phyloP scores from a whole-genome alignment of 2,113 vertebrate species.

The Anser brachyrhynchus region DNA sequence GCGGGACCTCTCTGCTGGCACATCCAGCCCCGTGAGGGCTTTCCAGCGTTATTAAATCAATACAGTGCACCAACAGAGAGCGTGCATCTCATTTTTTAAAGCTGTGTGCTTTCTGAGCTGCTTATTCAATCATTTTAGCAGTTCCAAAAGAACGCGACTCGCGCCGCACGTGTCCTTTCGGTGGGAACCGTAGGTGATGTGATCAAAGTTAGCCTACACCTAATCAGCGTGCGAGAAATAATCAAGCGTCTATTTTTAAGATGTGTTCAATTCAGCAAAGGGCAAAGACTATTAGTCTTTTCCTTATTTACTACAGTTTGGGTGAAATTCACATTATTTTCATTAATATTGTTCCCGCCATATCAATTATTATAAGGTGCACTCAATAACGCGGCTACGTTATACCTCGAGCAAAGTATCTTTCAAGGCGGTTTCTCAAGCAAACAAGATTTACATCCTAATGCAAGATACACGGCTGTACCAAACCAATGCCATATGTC shows the following conservation, averaged over 20 bases:
- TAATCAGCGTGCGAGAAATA: not conserved
- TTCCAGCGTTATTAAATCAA: not conserved
- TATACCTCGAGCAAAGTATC: slow-evolving; percentile 46
- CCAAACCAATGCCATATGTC: slow-evolving; percentile 59
- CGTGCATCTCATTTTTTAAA: not conserved
- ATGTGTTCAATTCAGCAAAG: slow-evolving; percentile 58
- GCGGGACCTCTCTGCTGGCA: not conserved
- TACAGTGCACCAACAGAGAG: not conserved
- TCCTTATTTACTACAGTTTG: slow-evolving; percentile 55
- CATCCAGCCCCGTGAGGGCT: accelerated
- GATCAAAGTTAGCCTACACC: slow-evolving; percentile 66
- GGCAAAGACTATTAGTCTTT: slow-evolving; percentile 64
- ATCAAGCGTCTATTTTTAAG: slow-evolving; percentile 59
- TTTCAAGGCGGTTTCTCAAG: slow-evolving; percentile 53
- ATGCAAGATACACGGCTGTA: not conserved
- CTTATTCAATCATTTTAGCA: slow-evolving; percentile 61
- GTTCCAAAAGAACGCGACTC: not conserved
- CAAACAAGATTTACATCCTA: slow-evolving; percentile 61
- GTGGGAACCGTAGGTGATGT: slow-evolving; percentile 24
- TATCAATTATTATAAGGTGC: slow-evolving; percentile 60
- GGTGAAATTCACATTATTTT: slow-evolving; percentile 59
- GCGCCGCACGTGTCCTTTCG: not conserved
- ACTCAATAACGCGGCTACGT: slow-evolving; percentile 1
- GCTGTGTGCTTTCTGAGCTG: not conserved
- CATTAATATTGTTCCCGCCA: not conserved